Evolutionary conservation across 1,140 invertebrate species (phyloP).

Genomic region (Hormaphis cornu): DNA sequence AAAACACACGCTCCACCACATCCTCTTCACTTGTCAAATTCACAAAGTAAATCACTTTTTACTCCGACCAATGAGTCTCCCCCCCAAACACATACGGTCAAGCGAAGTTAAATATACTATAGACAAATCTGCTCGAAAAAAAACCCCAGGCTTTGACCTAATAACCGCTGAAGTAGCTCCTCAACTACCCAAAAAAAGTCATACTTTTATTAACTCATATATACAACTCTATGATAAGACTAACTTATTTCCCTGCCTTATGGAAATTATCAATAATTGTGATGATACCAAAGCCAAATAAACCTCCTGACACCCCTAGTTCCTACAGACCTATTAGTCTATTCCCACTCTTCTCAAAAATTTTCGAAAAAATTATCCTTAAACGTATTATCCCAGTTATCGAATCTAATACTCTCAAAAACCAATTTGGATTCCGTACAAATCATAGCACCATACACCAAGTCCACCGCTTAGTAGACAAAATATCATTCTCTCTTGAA

Average conservation of each 20-base stretch:
- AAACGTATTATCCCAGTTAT: too few relatives aligned
- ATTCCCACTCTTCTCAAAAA: too few relatives aligned
- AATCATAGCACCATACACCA: too few relatives aligned
- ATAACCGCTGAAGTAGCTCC: neutral
- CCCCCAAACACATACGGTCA: neutral
- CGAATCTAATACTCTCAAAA: too few relatives aligned
- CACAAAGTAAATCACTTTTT: neutral
- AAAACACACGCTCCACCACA: neutral
- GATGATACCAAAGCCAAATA: too few relatives aligned
- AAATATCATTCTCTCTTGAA: too few relatives aligned
- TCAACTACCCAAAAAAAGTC: neutral
- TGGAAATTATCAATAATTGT: too few relatives aligned
- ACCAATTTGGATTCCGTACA: too few relatives aligned
- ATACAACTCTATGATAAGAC: neutral
- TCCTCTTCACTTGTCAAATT: neutral
- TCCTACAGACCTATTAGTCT: too few relatives aligned
- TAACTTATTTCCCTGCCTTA: neutral
- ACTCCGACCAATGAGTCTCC: neutral
- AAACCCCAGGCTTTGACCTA: conserved; percentile 12
- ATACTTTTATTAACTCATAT: neutral
- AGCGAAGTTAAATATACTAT: neutral
- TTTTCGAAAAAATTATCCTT: too few relatives aligned
- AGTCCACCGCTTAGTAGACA: too few relatives aligned
- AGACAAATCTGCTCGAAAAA: neutral
- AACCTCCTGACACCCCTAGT: too few relatives aligned